A percentile compares a stretch with the other conserved stretches of the same genome.
These are phyloP conservation scores for Troides helena DNA, from an alignment of 2,888 invertebrate species.

Conservation along the genomic window DNA sequence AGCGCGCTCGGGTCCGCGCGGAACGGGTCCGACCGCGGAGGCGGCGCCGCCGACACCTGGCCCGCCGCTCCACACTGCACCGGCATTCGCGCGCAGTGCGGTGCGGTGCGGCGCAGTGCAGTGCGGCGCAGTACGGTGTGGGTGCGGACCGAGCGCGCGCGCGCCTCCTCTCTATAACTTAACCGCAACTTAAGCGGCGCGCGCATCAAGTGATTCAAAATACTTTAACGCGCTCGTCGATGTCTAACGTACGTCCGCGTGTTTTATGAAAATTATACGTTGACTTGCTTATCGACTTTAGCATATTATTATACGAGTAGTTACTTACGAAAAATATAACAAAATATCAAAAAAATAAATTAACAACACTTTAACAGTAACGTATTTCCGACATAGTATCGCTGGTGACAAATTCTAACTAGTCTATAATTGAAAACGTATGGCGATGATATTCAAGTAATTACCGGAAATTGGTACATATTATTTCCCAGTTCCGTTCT, in stretches of 20 bases:
- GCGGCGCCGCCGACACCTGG: constrained; percentile 14
- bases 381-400: background rate
- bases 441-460: no score
- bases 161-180: background rate
- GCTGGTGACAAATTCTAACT: background rate
- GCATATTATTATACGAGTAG: background rate
- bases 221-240: background rate
- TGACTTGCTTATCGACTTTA: background rate
- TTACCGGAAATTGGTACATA: no score
- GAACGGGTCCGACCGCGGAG: background rate
- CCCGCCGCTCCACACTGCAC: constrained; percentile 1
- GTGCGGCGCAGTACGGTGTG: background rate
- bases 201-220: background rate
- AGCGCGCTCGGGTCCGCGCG: background rate
- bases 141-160: constrained; percentile 8
- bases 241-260: background rate
- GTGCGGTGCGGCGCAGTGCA: no score
- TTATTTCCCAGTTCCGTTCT: no score
- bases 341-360: background rate
- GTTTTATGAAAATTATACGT: background rate
- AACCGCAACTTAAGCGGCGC: background rate
- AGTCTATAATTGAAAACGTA: background rate
- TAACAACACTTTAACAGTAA: background rate
- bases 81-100: background rate
- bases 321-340: background rate